Percentiles rank a stretch among this genome's conserved stretches.
Conservation (phyloP, 2,888 invertebrate genomes). For the Chironomus riparius region DNA sequence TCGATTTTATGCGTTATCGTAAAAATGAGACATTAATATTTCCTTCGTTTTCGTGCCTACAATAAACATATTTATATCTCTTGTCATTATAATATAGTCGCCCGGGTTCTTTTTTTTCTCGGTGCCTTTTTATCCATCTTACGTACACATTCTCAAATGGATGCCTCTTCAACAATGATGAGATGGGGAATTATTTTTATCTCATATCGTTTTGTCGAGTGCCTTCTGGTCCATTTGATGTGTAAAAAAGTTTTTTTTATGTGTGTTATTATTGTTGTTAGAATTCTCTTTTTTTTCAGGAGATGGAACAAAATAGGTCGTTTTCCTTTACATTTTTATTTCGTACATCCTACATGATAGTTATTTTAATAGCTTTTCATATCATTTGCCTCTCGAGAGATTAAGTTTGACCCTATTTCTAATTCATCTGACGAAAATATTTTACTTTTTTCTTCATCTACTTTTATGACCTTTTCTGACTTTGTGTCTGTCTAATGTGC, state of each 20-base stretch:
- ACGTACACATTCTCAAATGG: neutral
- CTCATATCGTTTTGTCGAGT: neutral
- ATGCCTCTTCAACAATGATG: neutral
- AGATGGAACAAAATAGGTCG: too few species aligned
- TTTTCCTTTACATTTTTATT: too few species aligned
- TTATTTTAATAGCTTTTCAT: neutral
- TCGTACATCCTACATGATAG: neutral
- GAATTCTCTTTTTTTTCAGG: too few species aligned
- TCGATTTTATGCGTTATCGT: conserved; percentile 1
- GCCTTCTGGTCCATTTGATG: neutral
- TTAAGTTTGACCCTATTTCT: neutral
- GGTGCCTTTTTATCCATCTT: neutral
- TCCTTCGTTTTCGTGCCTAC: neutral
- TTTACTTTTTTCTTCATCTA: too few species aligned
- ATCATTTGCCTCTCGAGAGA: neutral
- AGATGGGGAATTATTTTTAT: neutral
- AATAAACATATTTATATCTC: neutral
- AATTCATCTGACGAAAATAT: too few species aligned
- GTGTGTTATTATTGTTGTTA: too few species aligned
- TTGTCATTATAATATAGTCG: neutral
- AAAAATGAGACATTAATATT: conserved; percentile 5
- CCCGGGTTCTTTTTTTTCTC: neutral
- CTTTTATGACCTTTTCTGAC: too few species aligned
- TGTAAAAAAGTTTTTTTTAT: neutral
- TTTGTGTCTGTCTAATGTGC: too few species aligned